Evolutionary conservation across 2,113 vertebrate species (phyloP), one percentile per base, ranked within the genome.

Genomic region (Cynoglossus semilaevis): DNA sequence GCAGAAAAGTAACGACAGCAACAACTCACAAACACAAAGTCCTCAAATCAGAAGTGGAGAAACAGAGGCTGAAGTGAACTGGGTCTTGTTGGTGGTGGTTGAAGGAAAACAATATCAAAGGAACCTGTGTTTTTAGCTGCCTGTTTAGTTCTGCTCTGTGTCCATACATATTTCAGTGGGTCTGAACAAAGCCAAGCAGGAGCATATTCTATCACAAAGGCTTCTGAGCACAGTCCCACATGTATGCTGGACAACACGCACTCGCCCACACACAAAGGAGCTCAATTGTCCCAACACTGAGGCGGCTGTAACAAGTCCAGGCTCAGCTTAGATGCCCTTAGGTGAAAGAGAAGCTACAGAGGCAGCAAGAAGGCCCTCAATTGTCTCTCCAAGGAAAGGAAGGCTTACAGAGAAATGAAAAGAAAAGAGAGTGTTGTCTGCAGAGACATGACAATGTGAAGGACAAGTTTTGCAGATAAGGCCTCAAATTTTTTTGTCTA

Each of bases 321-420:
- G 59, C 81, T 77, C 57, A 67, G 76, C 49, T 22, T 41, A 17
- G 55, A 69, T 86, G 81, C 82, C 87, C 84, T 74, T 47, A 84
- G 82, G 84, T 80, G 75, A 78, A 83, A 79, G 76, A 74, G 70
- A 76, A 67, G 64, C 69, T 70, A 55, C 71, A 81, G 71, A 80
- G 67, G 72, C 58, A 79, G 63, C 45, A 38, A 78, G 72, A 80
- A 68, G 69, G 56, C 55, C 70, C 71, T 82, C 82, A 76, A 87
- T 87, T 84, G 83, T 87, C 78, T 86, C 87, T 86, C 87, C 56
- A 79, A 83, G 87, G 87, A 88, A 61, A 83, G 78, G 77, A 82
- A 83, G 82, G 61, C 77, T 62, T 50, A 37, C 70, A 48, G 18
- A 67, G 37, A 36, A 11, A 17, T 36, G 18, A 12, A 42, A 47